These are phyloP conservation scores for Acestrorhynchus altus DNA, from an alignment of 2,797 vertebrate genomes.

Conservation along the genomic window DNA sequence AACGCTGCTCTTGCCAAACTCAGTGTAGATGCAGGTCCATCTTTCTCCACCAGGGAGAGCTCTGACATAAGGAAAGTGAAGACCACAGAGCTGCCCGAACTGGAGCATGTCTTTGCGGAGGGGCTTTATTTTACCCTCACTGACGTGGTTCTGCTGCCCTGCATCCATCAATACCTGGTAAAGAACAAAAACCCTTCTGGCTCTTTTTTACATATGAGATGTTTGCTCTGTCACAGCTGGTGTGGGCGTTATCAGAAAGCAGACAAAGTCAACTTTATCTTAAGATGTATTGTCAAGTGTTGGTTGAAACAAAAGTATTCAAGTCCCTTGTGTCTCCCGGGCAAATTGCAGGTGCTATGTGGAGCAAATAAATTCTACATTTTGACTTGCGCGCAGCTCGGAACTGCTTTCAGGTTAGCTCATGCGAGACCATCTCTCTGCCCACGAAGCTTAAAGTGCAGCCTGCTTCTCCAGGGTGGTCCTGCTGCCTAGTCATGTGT, in stretches of 20 bases:
- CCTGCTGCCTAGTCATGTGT: background rate
- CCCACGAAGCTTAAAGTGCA: background rate
- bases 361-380: background rate
- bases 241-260: background rate
- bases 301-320: background rate
- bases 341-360: background rate
- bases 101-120: conserved; percentile 95
- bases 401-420: conserved; percentile 54
- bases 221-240: too few species aligned
- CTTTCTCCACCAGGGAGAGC: conserved; percentile 79
- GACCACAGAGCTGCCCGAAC: conserved; percentile 83
- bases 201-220: background rate
- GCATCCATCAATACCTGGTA: conserved; percentile 93
- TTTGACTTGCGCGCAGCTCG: conserved; percentile 19
- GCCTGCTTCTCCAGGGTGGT: conserved; percentile 9
- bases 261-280: background rate
- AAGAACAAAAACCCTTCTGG: conserved; percentile 68
- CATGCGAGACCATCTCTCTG: conserved; percentile 55
- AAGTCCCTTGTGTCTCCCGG: background rate
- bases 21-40: conserved; percentile 70
- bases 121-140: conserved; percentile 96
- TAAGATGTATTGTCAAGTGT: background rate
- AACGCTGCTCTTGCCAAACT: conserved; percentile 86
- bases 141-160: conserved; percentile 92
- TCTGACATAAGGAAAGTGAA: conserved; percentile 89